Conservation (phyloP, 2,113 vertebrate species). For the Alethe diademata region DNA sequence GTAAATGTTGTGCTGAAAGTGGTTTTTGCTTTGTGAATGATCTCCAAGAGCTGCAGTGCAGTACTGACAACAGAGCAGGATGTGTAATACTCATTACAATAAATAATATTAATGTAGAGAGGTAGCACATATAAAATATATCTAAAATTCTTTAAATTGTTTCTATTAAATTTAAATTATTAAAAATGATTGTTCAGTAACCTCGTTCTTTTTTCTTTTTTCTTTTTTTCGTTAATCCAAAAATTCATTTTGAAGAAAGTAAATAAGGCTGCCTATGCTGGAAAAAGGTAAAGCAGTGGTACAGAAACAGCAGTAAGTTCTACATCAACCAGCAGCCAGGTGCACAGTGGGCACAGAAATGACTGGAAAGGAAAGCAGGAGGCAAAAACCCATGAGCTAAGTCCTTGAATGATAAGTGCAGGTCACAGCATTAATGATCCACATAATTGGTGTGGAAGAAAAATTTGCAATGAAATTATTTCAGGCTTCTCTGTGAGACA, state of each 20-base stretch:
- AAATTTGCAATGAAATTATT: background rate
- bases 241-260: background rate
- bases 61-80: background rate
- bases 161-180: background rate
- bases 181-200: background rate
- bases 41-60: background rate
- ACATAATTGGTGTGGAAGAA: background rate
- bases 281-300: background rate
- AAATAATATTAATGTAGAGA: background rate
- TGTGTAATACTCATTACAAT: background rate
- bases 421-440: background rate
- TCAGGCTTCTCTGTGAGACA: background rate
- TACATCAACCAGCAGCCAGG: background rate
- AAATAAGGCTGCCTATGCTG: background rate
- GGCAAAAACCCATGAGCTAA: background rate
- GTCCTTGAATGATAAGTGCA: background rate
- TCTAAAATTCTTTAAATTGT: background rate
- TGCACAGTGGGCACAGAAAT: background rate
- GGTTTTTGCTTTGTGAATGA: background rate
- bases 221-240: background rate
- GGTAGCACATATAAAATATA: background rate
- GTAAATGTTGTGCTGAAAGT: conserved; percentile 66
- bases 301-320: background rate
- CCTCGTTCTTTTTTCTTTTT: background rate
- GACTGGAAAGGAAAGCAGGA: background rate